These are phyloP conservation scores for Halcyon smyrnensis DNA, from an alignment of 2,797 vertebrate species.

Conservation along the genomic window DNA sequence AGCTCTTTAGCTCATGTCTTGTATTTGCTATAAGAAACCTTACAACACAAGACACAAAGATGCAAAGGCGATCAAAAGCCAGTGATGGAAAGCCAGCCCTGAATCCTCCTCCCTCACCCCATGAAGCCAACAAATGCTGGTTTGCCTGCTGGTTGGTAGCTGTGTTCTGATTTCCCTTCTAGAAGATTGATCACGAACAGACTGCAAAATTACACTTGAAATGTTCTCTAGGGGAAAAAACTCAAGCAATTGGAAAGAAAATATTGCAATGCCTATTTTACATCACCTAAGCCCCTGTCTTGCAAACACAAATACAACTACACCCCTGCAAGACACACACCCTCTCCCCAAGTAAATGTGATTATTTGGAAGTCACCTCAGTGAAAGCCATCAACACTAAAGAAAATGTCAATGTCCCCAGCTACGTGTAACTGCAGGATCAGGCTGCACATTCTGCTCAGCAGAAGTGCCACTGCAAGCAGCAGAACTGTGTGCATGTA, in stretches of 20 bases:
- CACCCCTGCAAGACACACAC: neutral
- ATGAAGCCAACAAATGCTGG: neutral
- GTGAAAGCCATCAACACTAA: neutral
- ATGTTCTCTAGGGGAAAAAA: neutral
- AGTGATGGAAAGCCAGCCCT: neutral
- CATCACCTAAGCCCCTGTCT: neutral
- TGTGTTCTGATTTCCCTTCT: neutral
- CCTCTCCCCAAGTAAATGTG: neutral
- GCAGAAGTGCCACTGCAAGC: neutral
- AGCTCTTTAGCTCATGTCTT: neutral
- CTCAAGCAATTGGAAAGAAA: neutral
- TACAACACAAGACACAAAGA: neutral
- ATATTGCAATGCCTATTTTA: neutral
- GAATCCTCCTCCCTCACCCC: neutral
- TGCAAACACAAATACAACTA: neutral
- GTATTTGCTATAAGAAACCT: neutral
- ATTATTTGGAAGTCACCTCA: neutral
- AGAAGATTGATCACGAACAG: neutral
- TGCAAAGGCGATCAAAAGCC: neutral
- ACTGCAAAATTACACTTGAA: neutral
- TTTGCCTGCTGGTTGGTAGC: neutral
- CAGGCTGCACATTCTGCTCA: neutral
- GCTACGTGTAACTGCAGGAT: accelerated
- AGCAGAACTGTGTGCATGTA: neutral
- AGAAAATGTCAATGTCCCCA: neutral